phyloP scores from a whole-genome alignment of 2,797 vertebrate genomes.

The Monodelphis domestica region DNA sequence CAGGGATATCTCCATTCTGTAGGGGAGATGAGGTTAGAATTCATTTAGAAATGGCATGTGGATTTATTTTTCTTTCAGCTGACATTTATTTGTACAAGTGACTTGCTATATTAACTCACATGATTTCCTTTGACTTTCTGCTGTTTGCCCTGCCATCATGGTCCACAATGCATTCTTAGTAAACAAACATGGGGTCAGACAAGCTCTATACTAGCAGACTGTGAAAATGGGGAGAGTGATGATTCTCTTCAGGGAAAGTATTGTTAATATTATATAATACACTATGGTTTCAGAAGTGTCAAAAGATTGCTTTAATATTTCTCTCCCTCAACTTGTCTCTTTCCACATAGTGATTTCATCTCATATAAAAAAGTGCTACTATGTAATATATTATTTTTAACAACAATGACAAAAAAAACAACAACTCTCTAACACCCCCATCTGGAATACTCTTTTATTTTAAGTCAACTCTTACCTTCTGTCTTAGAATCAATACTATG shows the following conservation, averaged over 20 bases:
- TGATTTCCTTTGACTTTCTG: background rate
- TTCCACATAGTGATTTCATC: background rate
- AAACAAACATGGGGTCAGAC: background rate
- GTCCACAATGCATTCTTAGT: background rate
- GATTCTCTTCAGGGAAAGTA: background rate
- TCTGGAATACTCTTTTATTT: too few species aligned
- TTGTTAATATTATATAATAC: background rate
- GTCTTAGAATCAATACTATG: too few species aligned
- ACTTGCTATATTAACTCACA: background rate
- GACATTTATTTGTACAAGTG: constrained; percentile 45
- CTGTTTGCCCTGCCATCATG: background rate
- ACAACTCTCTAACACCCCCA: background rate
- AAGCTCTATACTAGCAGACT: background rate
- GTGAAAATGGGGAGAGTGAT: background rate
- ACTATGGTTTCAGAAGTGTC: background rate
- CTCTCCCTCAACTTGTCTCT: background rate
- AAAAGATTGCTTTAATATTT: background rate
- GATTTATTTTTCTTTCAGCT: constrained; percentile 22
- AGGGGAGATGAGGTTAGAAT: constrained; percentile 51
- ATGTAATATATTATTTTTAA: background rate
- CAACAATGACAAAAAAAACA: background rate
- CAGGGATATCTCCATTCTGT: constrained; percentile 38
- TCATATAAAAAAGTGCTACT: background rate
- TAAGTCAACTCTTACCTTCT: too few species aligned
- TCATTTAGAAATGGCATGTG: constrained; percentile 15